Base-by-base conservation (phyloP, 2,888 invertebrate genomes). In the Lasioglossum marginatum region DNA sequence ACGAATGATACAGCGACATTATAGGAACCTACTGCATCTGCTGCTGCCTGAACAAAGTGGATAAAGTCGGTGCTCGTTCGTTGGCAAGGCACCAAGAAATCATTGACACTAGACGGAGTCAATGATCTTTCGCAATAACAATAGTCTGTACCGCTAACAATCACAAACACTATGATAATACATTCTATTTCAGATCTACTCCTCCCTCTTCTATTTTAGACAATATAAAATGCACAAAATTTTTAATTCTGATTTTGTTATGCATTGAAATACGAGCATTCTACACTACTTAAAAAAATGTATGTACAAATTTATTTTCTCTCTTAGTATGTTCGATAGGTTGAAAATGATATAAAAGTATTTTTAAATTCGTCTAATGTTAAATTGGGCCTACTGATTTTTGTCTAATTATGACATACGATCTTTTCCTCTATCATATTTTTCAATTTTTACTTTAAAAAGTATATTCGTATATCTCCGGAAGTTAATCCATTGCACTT, bases 21-120 rank as follows among this genome's bases (percentile, higher is more conserved):
- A 66, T 79, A 87, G 89, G 66, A 34, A 88, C 23, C 88, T 89
- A 76, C 87, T 57, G 19, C 80, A 87, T 40, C 83, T 78, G 52
- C 90, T 48, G 86, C 3, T 40, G 87, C 37, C 75, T 83, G 84
- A 89, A 85, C 68, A 79, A 80, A 77, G 77, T 68, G 77, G 79
- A 75, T 83, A 79, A 75, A 57, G 82, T 82, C 76, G 77, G 72
- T 79, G 81, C 31, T n/a, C 3, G 12, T 37, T 63, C 23, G 14
- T 68, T 57, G 27, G 52, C 57, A 45, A 80, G 23, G 23, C 43
- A 40, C 48, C 48, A 72, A 37, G 34, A 23, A 37, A 68, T 68
- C 68, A 23, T 68, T 68, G 34, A 37, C 68, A 68, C 68, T 23
- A 19, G 10, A 8, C 68, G 37, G 37, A 34, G 68, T 68, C 68